Evolutionary conservation across 2,888 invertebrate genomes (phyloP).

Genomic region (Bellardia bayeri): DNA sequence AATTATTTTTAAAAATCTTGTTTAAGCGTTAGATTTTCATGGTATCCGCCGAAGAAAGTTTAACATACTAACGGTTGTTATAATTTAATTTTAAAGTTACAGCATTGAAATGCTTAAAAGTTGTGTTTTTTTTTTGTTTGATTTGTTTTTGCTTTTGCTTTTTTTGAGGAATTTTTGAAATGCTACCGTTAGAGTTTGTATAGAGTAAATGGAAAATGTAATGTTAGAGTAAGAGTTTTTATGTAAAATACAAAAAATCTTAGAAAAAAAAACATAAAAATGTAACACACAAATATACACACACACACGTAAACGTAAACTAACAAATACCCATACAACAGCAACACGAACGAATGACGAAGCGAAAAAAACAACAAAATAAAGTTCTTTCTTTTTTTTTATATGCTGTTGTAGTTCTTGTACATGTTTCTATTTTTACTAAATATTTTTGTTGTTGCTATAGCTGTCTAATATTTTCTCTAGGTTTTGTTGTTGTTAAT

Average conservation of each 20-base stretch:
- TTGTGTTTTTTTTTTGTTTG: neutral
- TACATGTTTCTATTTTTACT: constrained; percentile 1
- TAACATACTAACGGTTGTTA: constrained; percentile 42
- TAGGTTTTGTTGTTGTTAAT: constrained; percentile 48
- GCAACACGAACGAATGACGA: constrained; percentile 22
- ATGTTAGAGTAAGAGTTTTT: constrained; percentile 71
- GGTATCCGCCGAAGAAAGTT: constrained; percentile 57
- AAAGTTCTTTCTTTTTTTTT: constrained; percentile 27
- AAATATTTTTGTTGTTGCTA: neutral
- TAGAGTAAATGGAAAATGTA: constrained; percentile 67
- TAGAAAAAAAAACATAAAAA: constrained; percentile 36
- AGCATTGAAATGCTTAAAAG: constrained; percentile 9
- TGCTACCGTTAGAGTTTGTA: constrained; percentile 72
- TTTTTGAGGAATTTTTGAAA: constrained; percentile 32
- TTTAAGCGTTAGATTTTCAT: constrained; percentile 24
- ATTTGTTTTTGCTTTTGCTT: neutral
- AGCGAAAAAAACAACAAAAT: neutral
- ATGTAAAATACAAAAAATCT: constrained; percentile 51
- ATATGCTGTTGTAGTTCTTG: constrained; percentile 1
- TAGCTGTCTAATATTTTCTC: constrained; percentile 29
- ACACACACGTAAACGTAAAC: neutral
- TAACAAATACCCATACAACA: constrained; percentile 16
- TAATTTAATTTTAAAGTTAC: constrained; percentile 21
- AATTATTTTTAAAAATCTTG: neutral
- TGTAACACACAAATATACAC: constrained; percentile 11